Conservation (phyloP, 2,888 invertebrate genomes). For the Mimas tiliae region DNA sequence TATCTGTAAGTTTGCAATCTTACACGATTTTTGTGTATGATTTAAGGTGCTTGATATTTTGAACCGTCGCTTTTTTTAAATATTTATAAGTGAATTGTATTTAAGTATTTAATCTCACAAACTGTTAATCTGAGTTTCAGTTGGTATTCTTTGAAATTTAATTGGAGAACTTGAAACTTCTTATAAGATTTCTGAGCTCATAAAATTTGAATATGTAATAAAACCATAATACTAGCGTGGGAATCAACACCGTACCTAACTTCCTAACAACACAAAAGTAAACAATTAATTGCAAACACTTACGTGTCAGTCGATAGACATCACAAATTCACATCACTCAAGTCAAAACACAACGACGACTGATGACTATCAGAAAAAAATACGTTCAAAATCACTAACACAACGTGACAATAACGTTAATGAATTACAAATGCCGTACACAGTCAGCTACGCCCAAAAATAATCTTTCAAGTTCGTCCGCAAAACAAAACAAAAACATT, state of each 20-base stretch:
- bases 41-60: not conserved
- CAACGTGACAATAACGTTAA: constrained; percentile 25
- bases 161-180: constrained; percentile 6
- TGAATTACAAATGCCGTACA: constrained; percentile 20
- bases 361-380: constrained; percentile 43
- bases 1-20: constrained; percentile 9
- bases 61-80: not conserved
- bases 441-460: constrained; percentile 24
- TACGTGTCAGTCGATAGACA: constrained; percentile 53
- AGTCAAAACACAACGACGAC: constrained; percentile 63
- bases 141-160: constrained; percentile 6
- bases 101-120: not conserved
- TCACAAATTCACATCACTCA: constrained; percentile 53
- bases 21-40: not conserved
- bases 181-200: not conserved
- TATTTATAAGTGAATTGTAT: not conserved
- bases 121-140: not conserved
- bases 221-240: not conserved
- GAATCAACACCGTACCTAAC: not conserved
- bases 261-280: constrained; percentile 6
- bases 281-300: constrained; percentile 43
- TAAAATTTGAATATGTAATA: not conserved
- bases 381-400: constrained; percentile 50
- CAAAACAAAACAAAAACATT: constrained; percentile 51
- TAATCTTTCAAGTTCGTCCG: constrained; percentile 52